A percentile compares a stretch with the other conserved stretches of the same genome.
Conservation (phyloP, 1,140 invertebrate species). For the Eciton burchellii region DNA sequence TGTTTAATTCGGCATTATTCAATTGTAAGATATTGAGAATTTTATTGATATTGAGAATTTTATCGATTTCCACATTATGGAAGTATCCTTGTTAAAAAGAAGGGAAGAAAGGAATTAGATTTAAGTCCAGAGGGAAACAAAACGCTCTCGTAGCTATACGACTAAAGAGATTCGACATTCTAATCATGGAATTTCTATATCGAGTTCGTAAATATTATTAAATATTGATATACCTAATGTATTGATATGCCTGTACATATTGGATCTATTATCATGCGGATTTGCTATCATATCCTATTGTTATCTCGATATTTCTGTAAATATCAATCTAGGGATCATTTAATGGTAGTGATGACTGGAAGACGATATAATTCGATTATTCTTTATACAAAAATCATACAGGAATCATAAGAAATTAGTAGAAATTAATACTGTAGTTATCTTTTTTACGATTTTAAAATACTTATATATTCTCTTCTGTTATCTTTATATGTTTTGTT, state of each 20-base stretch:
- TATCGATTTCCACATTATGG: background rate
- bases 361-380: background rate
- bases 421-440: no score
- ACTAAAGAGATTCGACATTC: constrained; percentile 67
- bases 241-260: constrained; percentile 15
- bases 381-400: constrained; percentile 7
- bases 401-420: no score
- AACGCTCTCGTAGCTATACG: constrained; percentile 75
- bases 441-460: background rate
- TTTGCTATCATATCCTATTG: constrained; percentile 13
- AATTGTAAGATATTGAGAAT: constrained; percentile 12
- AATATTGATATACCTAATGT: constrained; percentile 18
- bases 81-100: constrained; percentile 32
- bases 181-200: constrained; percentile 76
- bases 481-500: no score
- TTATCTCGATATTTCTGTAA: constrained; percentile 42
- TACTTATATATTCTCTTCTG: background rate
- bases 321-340: constrained; percentile 32
- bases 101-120: constrained; percentile 35
- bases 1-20: constrained; percentile 25
- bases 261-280: background rate
- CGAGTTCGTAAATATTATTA: constrained; percentile 8
- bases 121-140: constrained; percentile 74
- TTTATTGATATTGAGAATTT: no score
- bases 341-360: constrained; percentile 12